Evolutionary conservation across 2,888 invertebrate genomes (phyloP).

Genomic region (Brenthis daphne): DNA sequence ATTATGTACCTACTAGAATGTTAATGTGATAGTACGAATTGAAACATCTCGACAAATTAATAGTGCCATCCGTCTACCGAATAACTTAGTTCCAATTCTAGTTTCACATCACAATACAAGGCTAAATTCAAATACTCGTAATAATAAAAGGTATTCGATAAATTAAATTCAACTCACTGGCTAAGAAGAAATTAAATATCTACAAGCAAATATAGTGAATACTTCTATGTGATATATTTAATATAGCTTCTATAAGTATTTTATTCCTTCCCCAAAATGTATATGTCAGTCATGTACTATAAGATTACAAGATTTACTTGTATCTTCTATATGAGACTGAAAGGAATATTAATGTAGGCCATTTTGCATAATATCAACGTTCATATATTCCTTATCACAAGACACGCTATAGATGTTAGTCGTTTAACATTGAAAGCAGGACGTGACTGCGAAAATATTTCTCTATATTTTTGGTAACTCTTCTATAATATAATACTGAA

Average conservation of each 20-base stretch:
- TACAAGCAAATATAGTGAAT: neutral
- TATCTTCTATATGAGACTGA: conserved; percentile 9
- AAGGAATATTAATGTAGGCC: conserved; percentile 21
- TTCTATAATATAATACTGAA: too few relatives aligned
- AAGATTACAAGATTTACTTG: conserved; percentile 8
- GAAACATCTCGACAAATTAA: too few relatives aligned
- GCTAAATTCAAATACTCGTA: too few relatives aligned
- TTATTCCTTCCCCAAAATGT: neutral
- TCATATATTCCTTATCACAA: conserved; percentile 15
- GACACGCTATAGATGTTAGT: conserved; percentile 15
- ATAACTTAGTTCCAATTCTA: too few relatives aligned
- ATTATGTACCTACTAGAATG: too few relatives aligned
- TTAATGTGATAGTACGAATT: too few relatives aligned
- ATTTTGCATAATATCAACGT: conserved; percentile 23
- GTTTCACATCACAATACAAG: too few relatives aligned
- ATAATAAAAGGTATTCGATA: too few relatives aligned
- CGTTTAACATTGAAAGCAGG: conserved; percentile 4
- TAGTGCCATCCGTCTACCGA: too few relatives aligned
- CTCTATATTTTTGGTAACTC: neutral
- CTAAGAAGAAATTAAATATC: too few relatives aligned
- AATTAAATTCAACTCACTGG: too few relatives aligned
- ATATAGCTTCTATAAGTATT: neutral
- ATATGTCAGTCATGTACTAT: conserved; percentile 1
- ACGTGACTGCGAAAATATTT: conserved; percentile 17
- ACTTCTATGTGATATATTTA: neutral